Base-by-base conservation (phyloP, 2,888 invertebrate genomes). In the Drosophila multiciliata region DNA sequence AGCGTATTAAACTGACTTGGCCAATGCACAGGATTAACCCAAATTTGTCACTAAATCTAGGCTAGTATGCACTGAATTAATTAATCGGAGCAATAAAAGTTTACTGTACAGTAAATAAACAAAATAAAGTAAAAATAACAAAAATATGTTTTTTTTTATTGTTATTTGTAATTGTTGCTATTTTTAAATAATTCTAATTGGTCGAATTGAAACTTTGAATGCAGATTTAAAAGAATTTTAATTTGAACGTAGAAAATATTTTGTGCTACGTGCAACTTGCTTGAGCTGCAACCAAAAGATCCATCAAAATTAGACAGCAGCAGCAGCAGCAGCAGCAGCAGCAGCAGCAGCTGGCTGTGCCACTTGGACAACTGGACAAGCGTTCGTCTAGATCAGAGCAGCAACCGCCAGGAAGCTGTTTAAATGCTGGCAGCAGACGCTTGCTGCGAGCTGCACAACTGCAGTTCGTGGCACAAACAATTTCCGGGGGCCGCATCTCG, bases 381-480 rank as follows among this genome's bases (percentile, higher is more conserved):
- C 68, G 57, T 52, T 68, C 45, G 45, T 68, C 68, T 52, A 71
- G 61, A 71, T 58, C 61, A 33, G 49, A 73, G 35, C 54, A 64
- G 15, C 48, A 65, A 15, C 70, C 58, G 69, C 86, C 83, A 84
- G 83, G 83, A 84, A 84, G 78, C 83, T 55, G 82, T 65, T 78
- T 76, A 80, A 83, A 85, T 80, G 86, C 73, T 82, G 40, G 67
- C 72, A 72, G 12, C 48, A 75, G 75, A 50, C 53, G 63, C 45
- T 63, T 52, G 63, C 49, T 63, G 77, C 71, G 59, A 64, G 78
- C 26, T 65, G 78, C 75, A 68, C 78, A 78, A 75, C 80, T 73
- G 81, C 73, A 82, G 83, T 85, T 84, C 77, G 85, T 83, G 83
- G 85, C 83, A 83, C 69, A 79, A 84, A 83, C 83, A 84, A 84